A percentile compares a stretch with the other conserved stretches of the same genome.
These are phyloP conservation scores for Phocides pigmalion DNA, from an alignment of 1,140 invertebrate genomes.

Conservation along the genomic window DNA sequence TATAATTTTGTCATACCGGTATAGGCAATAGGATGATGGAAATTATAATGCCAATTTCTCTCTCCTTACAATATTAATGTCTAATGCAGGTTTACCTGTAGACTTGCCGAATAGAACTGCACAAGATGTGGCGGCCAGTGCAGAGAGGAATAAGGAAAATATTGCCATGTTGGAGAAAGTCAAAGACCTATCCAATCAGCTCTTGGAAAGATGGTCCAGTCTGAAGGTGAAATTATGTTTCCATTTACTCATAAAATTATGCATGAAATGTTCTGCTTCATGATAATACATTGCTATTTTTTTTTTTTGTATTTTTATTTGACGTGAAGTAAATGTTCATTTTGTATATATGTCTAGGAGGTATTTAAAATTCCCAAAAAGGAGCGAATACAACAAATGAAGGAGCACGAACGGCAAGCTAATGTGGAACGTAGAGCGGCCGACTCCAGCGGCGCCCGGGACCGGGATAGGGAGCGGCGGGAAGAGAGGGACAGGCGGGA, in stretches of 20 bases:
- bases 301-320: neutral
- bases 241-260: too few relatives aligned
- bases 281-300: neutral
- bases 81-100: constrained; percentile 61
- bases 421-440: constrained; percentile 78
- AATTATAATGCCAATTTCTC: too few relatives aligned
- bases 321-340: too few relatives aligned
- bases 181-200: constrained; percentile 85
- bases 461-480: constrained; percentile 60
- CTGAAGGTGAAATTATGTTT: constrained; percentile 87
- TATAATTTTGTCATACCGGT: too few relatives aligned
- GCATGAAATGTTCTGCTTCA: too few relatives aligned
- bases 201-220: constrained; percentile 90
- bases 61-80: neutral
- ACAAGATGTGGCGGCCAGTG: constrained; percentile 45
- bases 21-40: too few relatives aligned
- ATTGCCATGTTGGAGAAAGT: constrained; percentile 70
- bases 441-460: constrained; percentile 69
- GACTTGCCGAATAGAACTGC: constrained; percentile 55
- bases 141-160: constrained; percentile 64
- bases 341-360: constrained; percentile 64
- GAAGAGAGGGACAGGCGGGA: constrained; percentile 51
- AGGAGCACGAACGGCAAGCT: constrained; percentile 95
- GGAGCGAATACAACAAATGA: constrained; percentile 95
- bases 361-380: constrained; percentile 98